Base-by-base conservation (phyloP, 2,888 invertebrate genomes). In the Parasteatoda lunata region DNA sequence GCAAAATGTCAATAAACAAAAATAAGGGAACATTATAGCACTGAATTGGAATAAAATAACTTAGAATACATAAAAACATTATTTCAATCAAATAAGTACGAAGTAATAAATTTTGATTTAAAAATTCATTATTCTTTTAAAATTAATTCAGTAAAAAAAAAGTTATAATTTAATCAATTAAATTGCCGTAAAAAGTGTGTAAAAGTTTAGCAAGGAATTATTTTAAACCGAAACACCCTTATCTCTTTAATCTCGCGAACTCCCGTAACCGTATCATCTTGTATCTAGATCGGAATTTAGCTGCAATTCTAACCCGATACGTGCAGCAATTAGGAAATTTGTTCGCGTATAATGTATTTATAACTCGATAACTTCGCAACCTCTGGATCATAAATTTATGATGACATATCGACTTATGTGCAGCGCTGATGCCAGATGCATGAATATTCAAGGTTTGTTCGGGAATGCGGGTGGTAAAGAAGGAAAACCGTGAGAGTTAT, bases 291-390 rank as follows among this genome's bases (percentile, higher is more conserved):
- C 71, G 68, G 68, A 77, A 54, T 52, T 45, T 13, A 52, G 11
- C 45, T 51, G 68, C 65, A 48, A 59, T 47, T 80, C 49, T 64
- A 30, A 52, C 64, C 51, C 59, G 48, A 45, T 6, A 13, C 7
- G 64, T 51, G 52, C 52, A 64, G 85, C 72, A 85, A 85, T 85
- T 85, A 85, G 75, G 71, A 77, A 85, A 80, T 85, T 85, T 80
- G 80, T 71, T 80, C 80, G 45, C 75, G 76, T 71, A 66, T 85
- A 85, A 85, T 72, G 85, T 80, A 85, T 85, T 85, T 85, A 85
- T 80, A 85, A 85, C 85, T 85, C 80, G 85, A 85, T 85, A 85
- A 80, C 85, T 76, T 77, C 76, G 69, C 80, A 80, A 85, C 85
- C 85, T 70, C 72, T 72, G 69, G 79, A 80, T 70, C 85, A 85